These are phyloP conservation scores for Mormoops blainvillei DNA, from an alignment of 2,113 vertebrate genomes.

Conservation along the genomic window DNA sequence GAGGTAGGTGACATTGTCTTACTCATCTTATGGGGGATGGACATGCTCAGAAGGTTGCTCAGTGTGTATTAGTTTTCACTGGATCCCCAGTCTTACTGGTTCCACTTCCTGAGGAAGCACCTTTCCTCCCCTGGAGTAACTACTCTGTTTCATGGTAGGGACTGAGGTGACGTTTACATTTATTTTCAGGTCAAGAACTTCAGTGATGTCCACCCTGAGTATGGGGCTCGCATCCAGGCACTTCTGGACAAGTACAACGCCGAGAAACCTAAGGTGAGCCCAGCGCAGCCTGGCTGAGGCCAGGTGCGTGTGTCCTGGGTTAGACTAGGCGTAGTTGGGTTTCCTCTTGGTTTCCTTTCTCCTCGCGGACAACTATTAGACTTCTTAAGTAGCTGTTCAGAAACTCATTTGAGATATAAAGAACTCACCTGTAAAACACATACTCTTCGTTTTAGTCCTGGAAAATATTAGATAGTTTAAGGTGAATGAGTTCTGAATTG, in stretches of 20 bases:
- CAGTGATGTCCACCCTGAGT: constrained; percentile 86
- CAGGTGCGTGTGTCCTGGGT: not conserved
- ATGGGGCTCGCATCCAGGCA: constrained; percentile 84
- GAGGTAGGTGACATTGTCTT: not conserved
- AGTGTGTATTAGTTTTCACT: not conserved
- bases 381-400: not conserved
- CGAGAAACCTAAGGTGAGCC: constrained; percentile 82
- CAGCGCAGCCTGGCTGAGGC: fast-evolving
- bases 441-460: not conserved
- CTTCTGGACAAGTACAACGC: constrained; percentile 87
- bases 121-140: not conserved
- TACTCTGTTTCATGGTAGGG: no score
- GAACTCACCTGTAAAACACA: not conserved
- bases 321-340: fast-evolving
- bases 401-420: not conserved
- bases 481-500: not conserved
- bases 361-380: not conserved
- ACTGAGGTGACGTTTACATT: not conserved
- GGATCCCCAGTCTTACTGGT: not conserved
- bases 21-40: not conserved
- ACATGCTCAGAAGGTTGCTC: not conserved
- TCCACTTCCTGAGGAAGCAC: fast-evolving
- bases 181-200: constrained; percentile 88
- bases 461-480: not conserved
- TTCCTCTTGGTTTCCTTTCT: not conserved